Evolutionary conservation across 2,888 invertebrate species (phyloP), one percentile per base, ranked within the genome.

Genomic region (Myopa tessellatipennis): DNA sequence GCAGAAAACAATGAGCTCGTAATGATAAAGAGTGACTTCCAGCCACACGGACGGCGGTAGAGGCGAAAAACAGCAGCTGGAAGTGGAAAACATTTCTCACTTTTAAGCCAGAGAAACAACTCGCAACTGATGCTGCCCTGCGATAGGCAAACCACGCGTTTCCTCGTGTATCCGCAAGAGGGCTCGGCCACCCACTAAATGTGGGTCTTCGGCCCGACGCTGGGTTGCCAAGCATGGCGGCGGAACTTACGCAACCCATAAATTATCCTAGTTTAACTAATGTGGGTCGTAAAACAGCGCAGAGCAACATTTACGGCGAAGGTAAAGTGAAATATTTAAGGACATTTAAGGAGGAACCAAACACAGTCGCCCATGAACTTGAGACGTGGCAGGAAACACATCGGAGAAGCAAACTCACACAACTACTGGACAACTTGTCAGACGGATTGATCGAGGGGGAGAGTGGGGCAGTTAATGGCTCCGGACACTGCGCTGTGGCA

Each of bases 211-310:
- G 16, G 16, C 5, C 55, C 55, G 16, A 14, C 50, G 1, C 10
- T 14, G 50, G 14, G 50, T 3, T 50, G 78, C 69, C 72, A 55
- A 55, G 75, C 65, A 70, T 58, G 26, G 14, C 61, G 36, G 72
- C 65, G 26, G 52, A 69, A 72, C 76, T 74, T 72, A 63, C 78
- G 77, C 77, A 79, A 52, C 40, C 65, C 80, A 83, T 83, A 83
- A 83, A 83, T 83, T 81, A 82, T 80, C 79, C 80, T 77, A 82
- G 81, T 82, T 80, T 82, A 81, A 82, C 83, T 82, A 83, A 83
- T 83, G 83, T 82, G 81, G 77, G 82, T 81, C 83, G 82, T 83
- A 82, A 83, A 82, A 80, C 77, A 81, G 78, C 78, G 79, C 75
- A 68, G 77, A 77, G 77, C 77, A 78, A 78, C 68, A 50, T 79